Conservation (phyloP, 2,113 vertebrate species). For the Notothenia rossii region DNA sequence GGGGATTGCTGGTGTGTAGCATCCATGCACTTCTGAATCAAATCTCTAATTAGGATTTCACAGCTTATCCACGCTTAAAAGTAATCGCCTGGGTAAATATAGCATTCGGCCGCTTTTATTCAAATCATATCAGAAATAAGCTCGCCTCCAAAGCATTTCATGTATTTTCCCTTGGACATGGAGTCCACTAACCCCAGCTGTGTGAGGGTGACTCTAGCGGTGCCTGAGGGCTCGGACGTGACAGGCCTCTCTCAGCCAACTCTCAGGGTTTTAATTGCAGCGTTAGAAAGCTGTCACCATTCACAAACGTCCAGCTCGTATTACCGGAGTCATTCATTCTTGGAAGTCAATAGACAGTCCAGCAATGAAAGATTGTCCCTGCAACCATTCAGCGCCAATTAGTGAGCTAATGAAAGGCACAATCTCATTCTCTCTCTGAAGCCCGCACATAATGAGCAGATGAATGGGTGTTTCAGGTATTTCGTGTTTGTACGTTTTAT, state of each 20-base stretch:
- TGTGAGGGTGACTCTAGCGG: not conserved
- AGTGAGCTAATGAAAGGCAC: conserved; percentile 70
- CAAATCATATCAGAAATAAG: conserved; percentile 21
- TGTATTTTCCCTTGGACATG: conserved; percentile 2
- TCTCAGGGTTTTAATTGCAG: conserved; percentile 62
- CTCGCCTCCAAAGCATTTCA: conserved; percentile 11
- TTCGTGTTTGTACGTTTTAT: conserved; percentile 40
- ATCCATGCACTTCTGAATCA: conserved; percentile 19
- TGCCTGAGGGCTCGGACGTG: conserved; percentile 30
- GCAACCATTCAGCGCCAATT: conserved; percentile 68
- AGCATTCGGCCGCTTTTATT: not conserved
- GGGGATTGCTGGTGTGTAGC: conserved; percentile 14
- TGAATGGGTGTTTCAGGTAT: conserved; percentile 29
- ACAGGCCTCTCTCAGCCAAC: conserved; percentile 31
- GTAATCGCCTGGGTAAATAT: conserved; percentile 23
- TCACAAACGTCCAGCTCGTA: conserved; percentile 59
- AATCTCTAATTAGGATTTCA: conserved; percentile 39
- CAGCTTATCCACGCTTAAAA: conserved; percentile 32
- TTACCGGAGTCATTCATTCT: conserved; percentile 72
- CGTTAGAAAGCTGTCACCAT: conserved; percentile 67
- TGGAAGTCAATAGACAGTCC: conserved; percentile 58
- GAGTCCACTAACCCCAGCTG: conserved; percentile 2
- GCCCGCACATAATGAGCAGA: conserved; percentile 57
- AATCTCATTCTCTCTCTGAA: conserved; percentile 58
- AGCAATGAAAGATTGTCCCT: conserved; percentile 35